Percentiles rank a stretch among this genome's conserved stretches.
Evolutionary conservation across 2,888 invertebrate species (phyloP).

Genomic region (Teleiodes luculella): DNA sequence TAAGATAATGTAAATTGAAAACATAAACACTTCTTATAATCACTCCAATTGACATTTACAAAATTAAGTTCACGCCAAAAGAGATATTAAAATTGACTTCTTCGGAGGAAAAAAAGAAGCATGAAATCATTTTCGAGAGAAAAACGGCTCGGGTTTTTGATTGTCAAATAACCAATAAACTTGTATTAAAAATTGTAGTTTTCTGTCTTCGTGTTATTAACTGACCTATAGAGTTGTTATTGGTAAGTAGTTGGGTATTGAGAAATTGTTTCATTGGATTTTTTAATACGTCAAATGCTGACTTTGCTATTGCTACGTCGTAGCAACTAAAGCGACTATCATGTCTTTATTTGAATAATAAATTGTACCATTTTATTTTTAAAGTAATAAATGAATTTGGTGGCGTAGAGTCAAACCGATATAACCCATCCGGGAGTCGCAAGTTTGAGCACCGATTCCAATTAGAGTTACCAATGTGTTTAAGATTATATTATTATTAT

Average conservation of each 20-base stretch:
- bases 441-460: no score
- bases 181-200: constrained; percentile 9
- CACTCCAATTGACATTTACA: constrained; percentile 41
- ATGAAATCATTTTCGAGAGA: background rate
- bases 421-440: no score
- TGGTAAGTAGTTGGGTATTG: background rate
- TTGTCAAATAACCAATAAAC: constrained; percentile 12
- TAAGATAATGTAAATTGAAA: constrained; percentile 49
- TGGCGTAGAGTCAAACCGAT: no score
- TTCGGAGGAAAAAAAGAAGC: background rate
- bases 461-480: no score
- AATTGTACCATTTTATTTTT: no score
- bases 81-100: constrained; percentile 22
- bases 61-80: constrained; percentile 44
- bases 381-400: no score
- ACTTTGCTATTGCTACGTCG: no score
- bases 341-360: no score
- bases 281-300: background rate
- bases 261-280: background rate
- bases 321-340: no score
- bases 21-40: constrained; percentile 43
- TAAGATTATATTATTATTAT: no score
- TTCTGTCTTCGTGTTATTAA: constrained; percentile 6
- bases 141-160: background rate
- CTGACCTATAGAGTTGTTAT: constrained; percentile 10